These are phyloP conservation scores for Pasiphila rectangulata DNA, from an alignment of 2,888 invertebrate genomes.

Conservation along the genomic window DNA sequence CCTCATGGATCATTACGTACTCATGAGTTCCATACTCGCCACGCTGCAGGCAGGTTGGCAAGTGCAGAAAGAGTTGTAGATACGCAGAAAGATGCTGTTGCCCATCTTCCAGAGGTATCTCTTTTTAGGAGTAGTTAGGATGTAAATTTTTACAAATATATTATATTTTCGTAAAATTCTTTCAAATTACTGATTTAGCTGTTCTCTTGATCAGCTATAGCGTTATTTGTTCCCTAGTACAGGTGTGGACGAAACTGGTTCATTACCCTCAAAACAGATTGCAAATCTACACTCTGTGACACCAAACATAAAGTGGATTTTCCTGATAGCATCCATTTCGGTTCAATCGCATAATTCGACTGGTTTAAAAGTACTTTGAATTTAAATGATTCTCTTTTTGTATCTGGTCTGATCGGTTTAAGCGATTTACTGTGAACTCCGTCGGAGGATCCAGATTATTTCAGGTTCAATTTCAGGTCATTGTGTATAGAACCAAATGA, in stretches of 20 bases:
- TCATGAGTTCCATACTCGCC: too few relatives aligned
- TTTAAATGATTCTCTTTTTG: conserved; percentile 22
- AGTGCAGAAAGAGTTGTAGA: too few relatives aligned
- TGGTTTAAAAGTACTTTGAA: conserved; percentile 19
- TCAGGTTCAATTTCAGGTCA: neutral
- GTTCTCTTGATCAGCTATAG: neutral
- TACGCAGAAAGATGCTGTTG: too few relatives aligned
- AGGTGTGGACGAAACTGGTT: conserved; percentile 16
- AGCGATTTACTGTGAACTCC: conserved; percentile 14
- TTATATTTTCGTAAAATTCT: too few relatives aligned
- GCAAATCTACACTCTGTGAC: conserved; percentile 7
- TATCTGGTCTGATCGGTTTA: conserved; percentile 16
- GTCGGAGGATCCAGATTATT: neutral
- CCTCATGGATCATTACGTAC: too few relatives aligned
- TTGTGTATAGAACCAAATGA: too few relatives aligned
- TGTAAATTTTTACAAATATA: too few relatives aligned
- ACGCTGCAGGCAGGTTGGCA: too few relatives aligned
- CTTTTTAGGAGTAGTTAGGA: too few relatives aligned
- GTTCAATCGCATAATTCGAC: conserved; percentile 12
- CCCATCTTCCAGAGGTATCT: too few relatives aligned
- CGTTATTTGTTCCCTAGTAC: conserved; percentile 8
- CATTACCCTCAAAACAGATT: conserved; percentile 17
- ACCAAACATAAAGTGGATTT: conserved; percentile 13
- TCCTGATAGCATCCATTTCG: conserved; percentile 8
- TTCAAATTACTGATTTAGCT: neutral